Evolutionary conservation across 2,888 invertebrate species (phyloP).

Genomic region (Athetis lepigone): DNA sequence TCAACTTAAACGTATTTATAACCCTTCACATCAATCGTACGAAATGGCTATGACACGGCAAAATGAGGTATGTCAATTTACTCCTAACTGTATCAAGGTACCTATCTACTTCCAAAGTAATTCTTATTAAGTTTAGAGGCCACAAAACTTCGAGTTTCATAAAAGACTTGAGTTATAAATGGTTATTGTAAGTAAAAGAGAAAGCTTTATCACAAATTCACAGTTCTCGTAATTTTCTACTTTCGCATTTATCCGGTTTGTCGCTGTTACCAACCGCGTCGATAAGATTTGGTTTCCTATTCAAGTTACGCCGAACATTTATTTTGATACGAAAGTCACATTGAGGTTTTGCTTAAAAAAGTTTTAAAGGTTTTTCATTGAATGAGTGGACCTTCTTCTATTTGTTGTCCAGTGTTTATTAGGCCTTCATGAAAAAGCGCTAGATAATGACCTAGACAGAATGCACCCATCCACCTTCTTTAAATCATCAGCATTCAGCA

Average conservation of each 20-base stretch:
- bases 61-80: background rate
- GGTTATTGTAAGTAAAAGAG: slow-evolving; percentile 54
- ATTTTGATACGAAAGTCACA: slow-evolving; percentile 12
- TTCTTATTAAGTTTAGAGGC: slow-evolving; percentile 16
- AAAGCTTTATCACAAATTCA: slow-evolving; percentile 63
- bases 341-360: slow-evolving; percentile 13
- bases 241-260: slow-evolving; percentile 59
- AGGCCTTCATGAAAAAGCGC: too few species aligned
- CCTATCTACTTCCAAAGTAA: background rate
- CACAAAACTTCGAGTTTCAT: slow-evolving; percentile 18
- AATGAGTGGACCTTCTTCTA: too few species aligned
- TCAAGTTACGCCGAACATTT: slow-evolving; percentile 30
- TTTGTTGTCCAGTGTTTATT: too few species aligned
- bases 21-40: too few species aligned
- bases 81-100: background rate
- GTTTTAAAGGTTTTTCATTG: background rate
- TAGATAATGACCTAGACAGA: too few species aligned
- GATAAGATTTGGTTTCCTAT: slow-evolving; percentile 48
- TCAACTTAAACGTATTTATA: too few species aligned
- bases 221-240: slow-evolving; percentile 55
- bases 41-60: too few species aligned
- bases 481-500: too few species aligned
- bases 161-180: slow-evolving; percentile 52
- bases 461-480: too few species aligned
- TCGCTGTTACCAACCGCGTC: slow-evolving; percentile 55